These are phyloP conservation scores for Panthera uncia DNA, from an alignment of 2,113 vertebrate species.

Conservation along the genomic window DNA sequence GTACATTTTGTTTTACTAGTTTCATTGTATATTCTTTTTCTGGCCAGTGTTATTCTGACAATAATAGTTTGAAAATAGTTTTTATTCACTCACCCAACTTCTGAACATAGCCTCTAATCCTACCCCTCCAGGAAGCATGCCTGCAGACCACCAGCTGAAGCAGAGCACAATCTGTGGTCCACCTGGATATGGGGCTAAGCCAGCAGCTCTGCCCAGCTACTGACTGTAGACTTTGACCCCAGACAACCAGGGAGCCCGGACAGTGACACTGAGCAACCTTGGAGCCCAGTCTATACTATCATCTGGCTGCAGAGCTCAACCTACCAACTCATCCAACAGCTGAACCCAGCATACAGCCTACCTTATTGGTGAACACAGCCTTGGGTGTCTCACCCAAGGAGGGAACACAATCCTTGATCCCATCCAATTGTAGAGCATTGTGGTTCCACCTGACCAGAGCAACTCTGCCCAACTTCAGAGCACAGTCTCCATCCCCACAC, in stretches of 20 bases:
- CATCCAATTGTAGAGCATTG: not conserved
- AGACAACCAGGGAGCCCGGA: not conserved
- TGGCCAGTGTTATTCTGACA: not conserved
- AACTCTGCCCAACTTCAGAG: not conserved
- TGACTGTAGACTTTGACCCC: not conserved
- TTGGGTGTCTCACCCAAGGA: not conserved
- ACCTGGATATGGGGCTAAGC: not conserved
- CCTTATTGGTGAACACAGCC: not conserved
- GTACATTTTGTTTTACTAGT: not conserved
- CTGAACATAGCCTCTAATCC: not conserved
- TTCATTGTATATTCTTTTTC: not conserved
- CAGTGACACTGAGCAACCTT: not conserved
- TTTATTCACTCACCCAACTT: not conserved
- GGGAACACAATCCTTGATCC: not conserved
- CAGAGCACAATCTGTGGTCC: not conserved
- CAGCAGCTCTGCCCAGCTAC: not conserved
- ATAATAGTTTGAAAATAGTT: not conserved
- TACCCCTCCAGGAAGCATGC: not conserved
- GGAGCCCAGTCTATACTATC: not conserved
- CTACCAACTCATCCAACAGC: not conserved
- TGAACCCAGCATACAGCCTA: not conserved
- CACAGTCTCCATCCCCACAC: not conserved
- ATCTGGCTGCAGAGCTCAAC: not conserved
- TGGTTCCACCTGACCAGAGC: not conserved
- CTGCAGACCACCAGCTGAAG: not conserved